Evolutionary conservation across 2,113 vertebrate species (phyloP).

Genomic region (Trematocara zebra): DNA sequence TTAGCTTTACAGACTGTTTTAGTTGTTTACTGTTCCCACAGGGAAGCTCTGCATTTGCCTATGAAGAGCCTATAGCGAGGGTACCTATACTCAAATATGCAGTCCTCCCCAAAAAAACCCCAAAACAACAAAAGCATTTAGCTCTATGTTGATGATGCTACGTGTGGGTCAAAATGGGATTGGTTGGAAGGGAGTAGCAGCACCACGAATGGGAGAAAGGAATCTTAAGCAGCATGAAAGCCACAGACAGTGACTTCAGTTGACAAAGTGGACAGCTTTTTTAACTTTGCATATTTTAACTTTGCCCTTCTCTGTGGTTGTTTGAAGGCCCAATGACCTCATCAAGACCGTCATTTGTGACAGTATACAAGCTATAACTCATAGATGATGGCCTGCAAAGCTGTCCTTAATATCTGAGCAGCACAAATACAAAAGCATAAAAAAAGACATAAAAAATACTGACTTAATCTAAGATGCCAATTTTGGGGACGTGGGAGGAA

Average conservation of each 20-base stretch:
- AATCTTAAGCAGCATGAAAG: neutral
- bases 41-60: neutral
- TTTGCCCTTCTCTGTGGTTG: neutral
- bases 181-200: neutral
- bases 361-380: neutral
- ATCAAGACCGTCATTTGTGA: neutral
- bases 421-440: neutral
- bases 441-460: neutral
- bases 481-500: neutral
- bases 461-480: neutral
- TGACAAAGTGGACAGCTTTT: neutral
- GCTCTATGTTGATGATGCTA: neutral
- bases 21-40: neutral
- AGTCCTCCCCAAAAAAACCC: accelerated
- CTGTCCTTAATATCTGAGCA: neutral
- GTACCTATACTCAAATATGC: neutral
- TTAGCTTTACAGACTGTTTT: neutral
- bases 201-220: neutral
- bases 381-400: neutral
- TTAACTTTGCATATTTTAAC: neutral
- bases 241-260: neutral
- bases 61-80: accelerated
- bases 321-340: neutral
- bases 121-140: neutral
- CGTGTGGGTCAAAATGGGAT: neutral